These are phyloP conservation scores for Rhynchotus rufescens DNA, from an alignment of 2,797 vertebrate species.

Conservation along the genomic window DNA sequence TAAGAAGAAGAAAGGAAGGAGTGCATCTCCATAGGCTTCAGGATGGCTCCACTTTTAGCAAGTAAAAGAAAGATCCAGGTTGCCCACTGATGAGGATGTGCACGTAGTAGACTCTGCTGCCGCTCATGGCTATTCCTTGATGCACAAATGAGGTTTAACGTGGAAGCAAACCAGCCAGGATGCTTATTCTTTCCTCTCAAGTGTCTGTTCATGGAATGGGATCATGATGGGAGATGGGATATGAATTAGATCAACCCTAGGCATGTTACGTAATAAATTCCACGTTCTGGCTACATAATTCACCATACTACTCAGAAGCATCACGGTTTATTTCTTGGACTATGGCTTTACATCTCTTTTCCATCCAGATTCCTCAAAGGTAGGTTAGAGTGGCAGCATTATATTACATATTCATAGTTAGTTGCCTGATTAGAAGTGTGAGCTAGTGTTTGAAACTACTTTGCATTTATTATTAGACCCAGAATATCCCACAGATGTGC, in stretches of 20 bases:
- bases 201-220: neutral
- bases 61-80: rapidly evolving
- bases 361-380: neutral
- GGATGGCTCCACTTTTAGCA: neutral
- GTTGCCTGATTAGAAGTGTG: neutral
- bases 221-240: neutral
- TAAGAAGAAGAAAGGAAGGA: neutral
- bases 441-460: conserved; percentile 20
- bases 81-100: neutral
- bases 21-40: neutral
- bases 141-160: rapidly evolving
- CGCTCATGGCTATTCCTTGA: neutral
- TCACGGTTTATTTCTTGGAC: neutral
- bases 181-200: neutral
- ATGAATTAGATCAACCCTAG: neutral
- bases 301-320: neutral
- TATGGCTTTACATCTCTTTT: neutral
- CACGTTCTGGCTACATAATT: neutral
- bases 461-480: neutral
- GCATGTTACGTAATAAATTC: neutral
- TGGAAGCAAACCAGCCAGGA: neutral
- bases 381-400: neutral
- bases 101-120: neutral
- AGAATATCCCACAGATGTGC: conserved; percentile 30
- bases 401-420: neutral